Conservation (phyloP, 2,113 vertebrate species). For the Poeciliopsis occidentalis region DNA sequence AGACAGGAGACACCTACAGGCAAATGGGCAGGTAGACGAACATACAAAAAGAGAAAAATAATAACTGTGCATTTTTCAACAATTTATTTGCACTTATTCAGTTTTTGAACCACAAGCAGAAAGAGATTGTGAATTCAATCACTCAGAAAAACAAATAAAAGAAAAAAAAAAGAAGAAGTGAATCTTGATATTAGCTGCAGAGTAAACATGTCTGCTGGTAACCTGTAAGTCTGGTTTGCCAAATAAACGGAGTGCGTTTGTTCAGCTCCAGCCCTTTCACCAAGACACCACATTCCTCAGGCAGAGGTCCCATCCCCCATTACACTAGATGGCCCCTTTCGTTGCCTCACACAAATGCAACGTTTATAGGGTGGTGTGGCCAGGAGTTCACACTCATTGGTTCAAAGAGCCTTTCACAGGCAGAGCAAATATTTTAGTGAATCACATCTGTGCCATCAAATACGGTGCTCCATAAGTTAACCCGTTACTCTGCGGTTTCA, state of each 20-base stretch:
- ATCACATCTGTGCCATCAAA: conserved; percentile 71
- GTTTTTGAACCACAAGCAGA: background rate
- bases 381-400: conserved; percentile 79
- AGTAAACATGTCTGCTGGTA: conserved; percentile 68
- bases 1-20: conserved; percentile 28
- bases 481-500: conserved; percentile 19
- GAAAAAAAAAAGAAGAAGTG: conserved; percentile 27
- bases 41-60: background rate
- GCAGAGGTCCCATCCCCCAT: conserved; percentile 72
- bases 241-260: conserved; percentile 78
- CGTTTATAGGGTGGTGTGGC: conserved; percentile 76
- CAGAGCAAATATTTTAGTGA: conserved; percentile 76
- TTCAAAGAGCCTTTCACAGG: conserved; percentile 79
- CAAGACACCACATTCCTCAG: conserved; percentile 80
- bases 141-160: background rate
- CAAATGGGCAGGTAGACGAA: conserved; percentile 24
- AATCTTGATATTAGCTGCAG: conserved; percentile 53
- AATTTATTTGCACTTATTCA: conserved; percentile 4
- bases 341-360: conserved; percentile 75
- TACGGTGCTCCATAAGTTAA: conserved; percentile 61
- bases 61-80: conserved; percentile 2
- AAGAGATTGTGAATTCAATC: conserved; percentile 4
- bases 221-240: conserved; percentile 72
- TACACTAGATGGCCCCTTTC: conserved; percentile 71
- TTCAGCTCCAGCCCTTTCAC: conserved; percentile 75